Evolutionary conservation across 2,113 vertebrate species (phyloP).

Genomic region (Peromyscus californicus): DNA sequence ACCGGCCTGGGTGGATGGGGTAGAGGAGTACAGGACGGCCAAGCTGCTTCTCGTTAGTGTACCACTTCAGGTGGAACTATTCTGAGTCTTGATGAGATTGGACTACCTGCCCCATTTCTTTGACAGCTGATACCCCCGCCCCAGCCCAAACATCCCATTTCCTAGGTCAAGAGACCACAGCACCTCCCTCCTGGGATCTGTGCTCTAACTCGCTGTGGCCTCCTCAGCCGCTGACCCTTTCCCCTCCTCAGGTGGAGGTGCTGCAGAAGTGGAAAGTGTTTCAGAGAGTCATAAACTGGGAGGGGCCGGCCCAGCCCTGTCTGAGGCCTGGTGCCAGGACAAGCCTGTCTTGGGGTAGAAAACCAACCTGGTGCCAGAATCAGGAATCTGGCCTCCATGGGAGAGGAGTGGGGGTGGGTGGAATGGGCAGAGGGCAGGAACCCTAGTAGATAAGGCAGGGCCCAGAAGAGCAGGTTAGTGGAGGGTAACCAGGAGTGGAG

Average conservation of each 20-base stretch:
- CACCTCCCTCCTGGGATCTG: background rate
- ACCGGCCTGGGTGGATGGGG: background rate
- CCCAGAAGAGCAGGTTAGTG: slow-evolving; percentile 53
- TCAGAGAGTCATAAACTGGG: slow-evolving; percentile 67
- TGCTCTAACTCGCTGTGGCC: background rate
- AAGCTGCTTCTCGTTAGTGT: background rate
- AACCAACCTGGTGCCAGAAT: slow-evolving; percentile 76
- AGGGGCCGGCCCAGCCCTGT: slow-evolving; percentile 77
- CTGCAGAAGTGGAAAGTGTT: slow-evolving; percentile 60
- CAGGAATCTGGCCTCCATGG: slow-evolving; percentile 67
- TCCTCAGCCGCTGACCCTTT: slow-evolving; percentile 14
- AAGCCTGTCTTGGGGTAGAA: slow-evolving; percentile 66
- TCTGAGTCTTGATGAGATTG: background rate
- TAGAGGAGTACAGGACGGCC: background rate
- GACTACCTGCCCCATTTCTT: slow-evolving; percentile 14
- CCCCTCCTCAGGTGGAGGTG: slow-evolving; percentile 40
- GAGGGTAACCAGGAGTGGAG: slow-evolving; percentile 29
- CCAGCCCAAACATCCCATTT: background rate
- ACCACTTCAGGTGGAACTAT: background rate
- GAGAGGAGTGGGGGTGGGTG: slow-evolving; percentile 1
- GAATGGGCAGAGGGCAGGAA: slow-evolving; percentile 16
- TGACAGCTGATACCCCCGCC: background rate
- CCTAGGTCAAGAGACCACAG: background rate
- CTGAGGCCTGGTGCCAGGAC: slow-evolving; percentile 76
- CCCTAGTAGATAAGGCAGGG: slow-evolving; percentile 57